Percentiles rank a stretch among this genome's conserved stretches.
phyloP scores from a whole-genome alignment of 2,888 invertebrate species.

The Leptothorax acervorum region DNA sequence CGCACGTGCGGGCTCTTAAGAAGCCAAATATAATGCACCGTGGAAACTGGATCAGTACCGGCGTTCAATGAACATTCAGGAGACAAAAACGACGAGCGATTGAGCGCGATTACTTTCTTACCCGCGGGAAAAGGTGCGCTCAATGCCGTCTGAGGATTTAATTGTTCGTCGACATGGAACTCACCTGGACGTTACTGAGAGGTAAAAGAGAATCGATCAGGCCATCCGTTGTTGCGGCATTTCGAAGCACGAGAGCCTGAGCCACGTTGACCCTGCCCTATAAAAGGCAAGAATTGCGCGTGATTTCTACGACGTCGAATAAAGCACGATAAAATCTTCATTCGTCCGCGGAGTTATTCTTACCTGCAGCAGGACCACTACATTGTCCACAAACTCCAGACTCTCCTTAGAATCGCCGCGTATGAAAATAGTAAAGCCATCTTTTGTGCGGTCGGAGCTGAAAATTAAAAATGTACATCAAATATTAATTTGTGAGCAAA shows the following conservation, averaged over 20 bases:
- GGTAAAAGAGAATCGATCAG: conserved; percentile 78
- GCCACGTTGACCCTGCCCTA: conserved; percentile 80
- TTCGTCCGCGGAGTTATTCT: conserved; percentile 58
- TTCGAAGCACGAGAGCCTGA: conserved; percentile 79
- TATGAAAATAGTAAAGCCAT: conserved; percentile 86
- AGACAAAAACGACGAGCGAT: conserved; percentile 20
- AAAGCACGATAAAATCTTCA: neutral
- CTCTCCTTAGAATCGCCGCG: conserved; percentile 86
- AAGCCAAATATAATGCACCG: conserved; percentile 43
- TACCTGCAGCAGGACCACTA: conserved; percentile 85
- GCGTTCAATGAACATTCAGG: conserved; percentile 42
- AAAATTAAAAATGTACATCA: conserved; percentile 36
- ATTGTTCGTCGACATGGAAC: conserved; percentile 53
- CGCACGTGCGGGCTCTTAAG: conserved; percentile 38
- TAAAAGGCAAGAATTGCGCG: conserved; percentile 52
- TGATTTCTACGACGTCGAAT: neutral
- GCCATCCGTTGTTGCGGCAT: conserved; percentile 69
- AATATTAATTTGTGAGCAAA: neutral
- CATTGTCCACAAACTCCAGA: conserved; percentile 86
- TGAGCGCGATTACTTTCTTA: conserved; percentile 20
- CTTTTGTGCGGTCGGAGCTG: conserved; percentile 85
- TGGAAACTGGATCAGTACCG: conserved; percentile 51
- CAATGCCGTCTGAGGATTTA: conserved; percentile 49
- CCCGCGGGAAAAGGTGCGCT: conserved; percentile 28
- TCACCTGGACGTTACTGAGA: conserved; percentile 82